Evolutionary conservation across 1,140 invertebrate genomes (phyloP).

Genomic region (Papilio aristodemus): DNA sequence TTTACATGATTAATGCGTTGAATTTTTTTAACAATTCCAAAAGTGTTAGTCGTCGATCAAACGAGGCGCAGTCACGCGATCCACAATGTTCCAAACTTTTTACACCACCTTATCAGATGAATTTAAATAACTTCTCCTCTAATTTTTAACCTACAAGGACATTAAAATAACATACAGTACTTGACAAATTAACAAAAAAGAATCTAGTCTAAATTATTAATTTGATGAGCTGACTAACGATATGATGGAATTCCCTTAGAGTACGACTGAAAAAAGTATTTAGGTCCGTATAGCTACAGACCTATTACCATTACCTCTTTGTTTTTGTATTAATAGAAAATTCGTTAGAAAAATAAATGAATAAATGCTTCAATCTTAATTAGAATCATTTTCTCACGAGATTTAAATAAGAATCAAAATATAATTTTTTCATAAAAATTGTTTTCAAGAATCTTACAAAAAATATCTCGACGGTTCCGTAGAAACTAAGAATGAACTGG

Average conservation of each 20-base stretch:
- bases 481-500: not conserved
- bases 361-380: too few species aligned
- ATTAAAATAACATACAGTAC: too few species aligned
- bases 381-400: not conserved
- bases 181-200: too few species aligned
- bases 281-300: too few species aligned
- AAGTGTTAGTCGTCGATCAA: slow-evolving; percentile 18
- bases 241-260: too few species aligned
- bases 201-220: too few species aligned
- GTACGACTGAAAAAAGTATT: too few species aligned
- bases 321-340: too few species aligned
- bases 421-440: not conserved
- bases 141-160: too few species aligned
- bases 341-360: too few species aligned
- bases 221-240: too few species aligned
- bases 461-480: not conserved
- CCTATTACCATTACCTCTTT: too few species aligned
- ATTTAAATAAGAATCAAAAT: not conserved
- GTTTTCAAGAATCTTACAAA: not conserved
- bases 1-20: slow-evolving; percentile 7
- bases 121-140: not conserved
- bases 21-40: slow-evolving; percentile 6
- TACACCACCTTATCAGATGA: slow-evolving; percentile 3
- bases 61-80: slow-evolving; percentile 18
- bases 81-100: not conserved